Conservation (phyloP, 2,113 vertebrate species). For the Cyprinodon brontotheroides region DNA sequence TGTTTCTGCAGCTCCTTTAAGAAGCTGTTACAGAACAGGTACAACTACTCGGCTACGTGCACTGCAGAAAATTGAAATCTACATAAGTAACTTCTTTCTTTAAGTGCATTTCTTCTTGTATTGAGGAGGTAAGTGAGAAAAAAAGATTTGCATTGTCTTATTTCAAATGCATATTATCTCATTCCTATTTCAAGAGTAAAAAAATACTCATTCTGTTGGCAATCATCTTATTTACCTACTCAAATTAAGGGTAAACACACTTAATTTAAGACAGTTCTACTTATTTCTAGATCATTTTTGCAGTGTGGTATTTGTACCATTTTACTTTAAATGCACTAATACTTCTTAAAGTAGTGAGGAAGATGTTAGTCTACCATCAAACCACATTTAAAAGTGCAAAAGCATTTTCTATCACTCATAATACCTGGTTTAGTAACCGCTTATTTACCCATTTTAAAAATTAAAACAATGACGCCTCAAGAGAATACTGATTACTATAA, state of each 20-base stretch:
- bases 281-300: too few species aligned
- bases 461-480: not conserved
- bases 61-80: too few species aligned
- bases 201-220: too few species aligned
- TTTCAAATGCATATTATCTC: too few species aligned
- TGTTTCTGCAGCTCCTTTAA: not conserved
- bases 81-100: too few species aligned
- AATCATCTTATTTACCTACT: too few species aligned
- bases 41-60: not conserved
- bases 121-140: too few species aligned
- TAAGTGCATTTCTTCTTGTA: too few species aligned
- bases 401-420: not conserved
- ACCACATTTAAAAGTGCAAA: conserved; percentile 43
- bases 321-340: conserved; percentile 36
- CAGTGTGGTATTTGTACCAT: conserved; percentile 5
- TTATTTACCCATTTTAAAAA: conserved; percentile 8
- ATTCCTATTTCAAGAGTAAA: too few species aligned
- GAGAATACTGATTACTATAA: not conserved
- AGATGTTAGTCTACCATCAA: not conserved
- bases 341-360: conserved; percentile 15
- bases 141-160: too few species aligned
- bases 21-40: conserved; percentile 6
- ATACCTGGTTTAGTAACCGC: conserved; percentile 11
- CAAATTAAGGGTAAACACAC: too few species aligned
- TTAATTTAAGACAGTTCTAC: too few species aligned